phyloP scores from a whole-genome alignment of 37 sponge, comb jelly and placozoan species.

The Oopsacas minuta region DNA sequence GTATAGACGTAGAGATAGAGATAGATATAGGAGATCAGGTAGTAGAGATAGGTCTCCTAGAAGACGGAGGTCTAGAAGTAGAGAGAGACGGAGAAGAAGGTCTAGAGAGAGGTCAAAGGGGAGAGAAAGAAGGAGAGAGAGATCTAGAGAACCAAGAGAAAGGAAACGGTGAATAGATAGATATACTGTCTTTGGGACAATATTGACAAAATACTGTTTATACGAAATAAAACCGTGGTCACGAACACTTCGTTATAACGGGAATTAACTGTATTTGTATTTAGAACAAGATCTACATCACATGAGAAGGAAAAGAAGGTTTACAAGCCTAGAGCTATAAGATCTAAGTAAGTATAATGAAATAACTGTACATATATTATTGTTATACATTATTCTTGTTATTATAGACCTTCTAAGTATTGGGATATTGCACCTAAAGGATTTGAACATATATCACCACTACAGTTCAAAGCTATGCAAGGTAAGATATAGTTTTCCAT shows the following conservation, averaged over 20 bases:
- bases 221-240: not conserved
- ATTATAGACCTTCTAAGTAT: constrained; percentile 42
- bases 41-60: constrained; percentile 6
- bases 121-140: not conserved
- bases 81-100: not conserved
- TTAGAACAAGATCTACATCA: not conserved
- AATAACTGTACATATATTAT: not conserved
- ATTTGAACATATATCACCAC: constrained; percentile 96
- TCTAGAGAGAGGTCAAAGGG: not conserved
- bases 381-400: not conserved
- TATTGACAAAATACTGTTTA: not conserved
- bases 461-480: constrained; percentile 98
- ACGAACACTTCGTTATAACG: not conserved
- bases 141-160: not conserved
- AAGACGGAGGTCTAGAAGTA: not conserved
- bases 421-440: constrained; percentile 97
- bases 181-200: not conserved
- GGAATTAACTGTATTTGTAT: not conserved
- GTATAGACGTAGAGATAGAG: constrained; percentile 19
- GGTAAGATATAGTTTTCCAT: too few relatives aligned
- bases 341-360: not conserved
- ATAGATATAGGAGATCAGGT: not conserved
- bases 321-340: not conserved
- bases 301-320: not conserved
- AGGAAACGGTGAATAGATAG: not conserved